Evolutionary conservation across 2,797 vertebrate genomes (phyloP), one percentile per base, ranked within the genome.

Genomic region (Champsocephalus gunnari): DNA sequence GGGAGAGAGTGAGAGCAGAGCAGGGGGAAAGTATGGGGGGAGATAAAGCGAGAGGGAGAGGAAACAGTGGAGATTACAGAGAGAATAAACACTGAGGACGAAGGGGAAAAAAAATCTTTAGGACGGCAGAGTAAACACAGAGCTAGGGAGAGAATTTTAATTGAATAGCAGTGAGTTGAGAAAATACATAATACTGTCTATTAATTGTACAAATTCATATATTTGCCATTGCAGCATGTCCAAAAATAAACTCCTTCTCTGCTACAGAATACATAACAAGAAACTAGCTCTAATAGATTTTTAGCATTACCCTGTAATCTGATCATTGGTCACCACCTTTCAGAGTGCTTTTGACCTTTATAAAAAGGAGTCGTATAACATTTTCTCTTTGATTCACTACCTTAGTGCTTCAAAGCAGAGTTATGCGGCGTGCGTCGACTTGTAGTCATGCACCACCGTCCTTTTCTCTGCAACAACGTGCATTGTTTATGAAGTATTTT

Each of bases 41-140:
- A 74, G 51, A 62, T 32, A 75, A 68, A 49, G 58, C 58, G 49
- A 63, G 34, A 51, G 61, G 43, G 75, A 70, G 77, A 87, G 84
- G 84, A 86, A 88, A 68, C 63, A 61, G 64, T 51, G 58, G 44
- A 87, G 82, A 91, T 87, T 86, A 81, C 75, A 70, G 78, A 73
- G 61, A 24, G 74, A 83, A 72, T 77, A 85, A 83, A 88, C 85
- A 87, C 43, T 0, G 60, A 71, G 60, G 61, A 64, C 13, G 13
- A 63, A 45, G 71, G 9, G 2, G 14, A 12, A 21, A 34, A 19
- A 21, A 56, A 14, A 53, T 43, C 11, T 59, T 45, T 2, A 28
- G 47, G 24, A 66, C 4, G 38, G 44, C 11, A 14, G 73, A 38
- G 12, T 17, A 34, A 50, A 44, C 24, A 61, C 12, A 5, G 50